Evolutionary conservation across 2,888 invertebrate species (phyloP), one percentile per base, ranked within the genome.

Genomic region (Neuroscelio doddi): DNA sequence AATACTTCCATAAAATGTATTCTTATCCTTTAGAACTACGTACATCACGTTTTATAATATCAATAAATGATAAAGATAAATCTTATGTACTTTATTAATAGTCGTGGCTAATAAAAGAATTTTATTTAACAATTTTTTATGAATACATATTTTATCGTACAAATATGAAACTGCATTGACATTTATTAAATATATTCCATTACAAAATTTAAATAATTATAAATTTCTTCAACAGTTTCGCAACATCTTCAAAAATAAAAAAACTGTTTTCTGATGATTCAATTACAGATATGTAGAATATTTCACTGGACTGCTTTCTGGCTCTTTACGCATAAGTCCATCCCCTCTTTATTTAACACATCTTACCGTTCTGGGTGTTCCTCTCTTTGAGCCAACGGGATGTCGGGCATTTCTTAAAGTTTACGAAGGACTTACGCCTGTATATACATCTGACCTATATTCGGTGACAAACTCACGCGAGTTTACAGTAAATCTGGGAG

Each of bases 401-500:
- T 90, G 90, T 79, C 86, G 87, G 64, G 92, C 93, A 69, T 93
- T 93, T 85, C 88, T 93, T 73, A 93, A 93, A 87, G 91, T 97
- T 66, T 97, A 96, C 87, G 96, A 96, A 86, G 94, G 95, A 72
- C 92, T 95, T 82, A 91, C 92, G 64, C 94, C 94, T 59, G 92
- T 96, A 53, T 95, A 94, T 84, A 94, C 95, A 0, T 95, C 96
- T 68, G 94, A 84, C 71, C 76, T 84, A 7, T 84, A 84, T 52
- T 83, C 83, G 15, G 83, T 84, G 44, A 83, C 83, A 36, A 88
- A 90, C 66, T 90, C 87, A 79, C 86, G 89, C 44, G 90, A 90
- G 79, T 91, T 92, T 77, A 90, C 92, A 61, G 90, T 92, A 64
- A 89, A 89, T 73, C 87, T 92, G 68, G 93, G 87, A 73, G 91